A percentile compares a stretch with the other conserved stretches of the same genome.
phyloP scores from a whole-genome alignment of 2,888 invertebrate genomes.

The Leptogaster cylindrica region DNA sequence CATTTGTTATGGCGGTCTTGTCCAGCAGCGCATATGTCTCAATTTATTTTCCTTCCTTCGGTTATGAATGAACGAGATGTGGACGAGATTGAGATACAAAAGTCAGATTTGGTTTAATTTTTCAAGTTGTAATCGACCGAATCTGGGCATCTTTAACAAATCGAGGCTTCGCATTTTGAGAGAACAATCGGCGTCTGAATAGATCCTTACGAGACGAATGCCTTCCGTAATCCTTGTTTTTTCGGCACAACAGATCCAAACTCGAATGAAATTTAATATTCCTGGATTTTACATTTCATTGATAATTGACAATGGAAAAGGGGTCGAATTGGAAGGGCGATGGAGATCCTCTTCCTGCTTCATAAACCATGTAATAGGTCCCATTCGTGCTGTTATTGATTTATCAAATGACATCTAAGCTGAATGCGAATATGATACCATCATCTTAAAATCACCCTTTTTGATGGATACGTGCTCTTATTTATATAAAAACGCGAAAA shows the following conservation, averaged over 20 bases:
- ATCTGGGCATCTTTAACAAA: not conserved
- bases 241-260: slow-evolving; percentile 25
- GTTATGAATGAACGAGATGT: slow-evolving; percentile 5
- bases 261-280: slow-evolving; percentile 44
- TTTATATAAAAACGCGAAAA: slow-evolving; percentile 39
- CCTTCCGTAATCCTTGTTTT: not conserved
- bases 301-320: slow-evolving; percentile 43
- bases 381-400: slow-evolving; percentile 43
- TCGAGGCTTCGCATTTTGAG: not conserved
- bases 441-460: slow-evolving; percentile 46
- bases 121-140: not conserved
- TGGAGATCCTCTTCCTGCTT: not conserved
- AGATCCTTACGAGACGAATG: not conserved
- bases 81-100: not conserved
- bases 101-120: slow-evolving; percentile 15
- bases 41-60: slow-evolving; percentile 38
- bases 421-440: slow-evolving; percentile 46
- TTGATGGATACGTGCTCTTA: slow-evolving; percentile 44
- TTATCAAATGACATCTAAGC: slow-evolving; percentile 44
- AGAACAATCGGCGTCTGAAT: not conserved
- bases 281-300: slow-evolving; percentile 45
- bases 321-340: not conserved
- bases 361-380: slow-evolving; percentile 15
- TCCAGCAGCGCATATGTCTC: slow-evolving; percentile 35
- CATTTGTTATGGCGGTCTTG: slow-evolving; percentile 38